Percentiles rank a stretch among this genome's conserved stretches.
Conservation (phyloP, 2,113 vertebrate genomes). For the Ranitomeya imitator region DNA sequence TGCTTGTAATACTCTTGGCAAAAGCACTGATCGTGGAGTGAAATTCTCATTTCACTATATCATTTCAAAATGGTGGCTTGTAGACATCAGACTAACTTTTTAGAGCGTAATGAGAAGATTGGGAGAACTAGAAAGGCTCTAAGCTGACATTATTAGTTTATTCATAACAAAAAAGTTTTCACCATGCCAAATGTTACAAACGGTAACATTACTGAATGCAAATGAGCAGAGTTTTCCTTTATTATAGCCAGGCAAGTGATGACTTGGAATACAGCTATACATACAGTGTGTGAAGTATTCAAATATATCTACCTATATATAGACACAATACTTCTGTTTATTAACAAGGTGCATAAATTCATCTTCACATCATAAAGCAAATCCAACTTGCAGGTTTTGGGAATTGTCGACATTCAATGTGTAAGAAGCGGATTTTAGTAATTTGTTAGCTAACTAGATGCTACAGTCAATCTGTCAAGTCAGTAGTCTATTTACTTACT, state of each 20-base stretch:
- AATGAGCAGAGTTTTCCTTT: conserved; percentile 19
- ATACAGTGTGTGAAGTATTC: too few species aligned
- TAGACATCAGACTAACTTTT: background rate
- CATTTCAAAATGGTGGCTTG: background rate
- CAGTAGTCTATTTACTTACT: background rate
- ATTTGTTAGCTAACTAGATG: background rate
- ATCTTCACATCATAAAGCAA: background rate
- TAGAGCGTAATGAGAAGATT: background rate
- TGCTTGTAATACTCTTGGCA: background rate
- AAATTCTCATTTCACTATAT: background rate
- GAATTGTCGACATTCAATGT: background rate
- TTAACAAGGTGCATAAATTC: background rate
- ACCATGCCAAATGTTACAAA: conserved; percentile 9
- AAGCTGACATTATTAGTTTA: conserved; percentile 23
- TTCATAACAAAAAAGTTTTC: background rate
- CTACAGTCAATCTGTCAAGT: background rate
- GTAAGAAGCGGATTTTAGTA: background rate
- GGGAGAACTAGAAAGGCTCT: background rate
- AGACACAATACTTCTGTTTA: too few species aligned
- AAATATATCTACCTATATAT: too few species aligned
- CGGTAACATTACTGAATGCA: background rate
- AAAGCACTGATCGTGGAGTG: background rate
- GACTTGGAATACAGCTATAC: too few species aligned
- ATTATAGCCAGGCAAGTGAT: background rate
- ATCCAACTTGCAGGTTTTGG: background rate